Evolutionary conservation across 2,888 invertebrate genomes (phyloP).

Genomic region (Incurvaria masculella): DNA sequence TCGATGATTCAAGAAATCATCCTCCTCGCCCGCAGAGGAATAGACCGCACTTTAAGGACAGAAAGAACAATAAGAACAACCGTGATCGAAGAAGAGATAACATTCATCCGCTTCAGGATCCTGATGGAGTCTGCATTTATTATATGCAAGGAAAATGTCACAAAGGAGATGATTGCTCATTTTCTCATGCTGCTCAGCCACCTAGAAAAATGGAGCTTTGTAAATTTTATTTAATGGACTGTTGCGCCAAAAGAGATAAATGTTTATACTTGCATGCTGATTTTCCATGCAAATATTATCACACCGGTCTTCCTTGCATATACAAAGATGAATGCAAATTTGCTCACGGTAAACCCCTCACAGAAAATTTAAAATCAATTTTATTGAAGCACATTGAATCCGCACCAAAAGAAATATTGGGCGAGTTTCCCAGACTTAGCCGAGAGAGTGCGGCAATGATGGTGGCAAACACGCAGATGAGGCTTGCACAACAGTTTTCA

Average conservation of each 20-base stretch:
- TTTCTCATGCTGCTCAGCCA: conserved; percentile 78
- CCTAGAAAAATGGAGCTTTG: conserved; percentile 91
- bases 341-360: conserved; percentile 85
- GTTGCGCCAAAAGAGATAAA: conserved; percentile 92
- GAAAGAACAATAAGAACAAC: conserved; percentile 46
- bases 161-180: conserved; percentile 80
- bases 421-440: conserved; percentile 82
- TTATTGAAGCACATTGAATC: conserved; percentile 79
- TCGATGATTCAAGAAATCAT: conserved; percentile 49
- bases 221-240: conserved; percentile 94
- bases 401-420: conserved; percentile 86
- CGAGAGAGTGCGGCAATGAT: conserved; percentile 69
- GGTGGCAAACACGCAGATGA: conserved; percentile 45
- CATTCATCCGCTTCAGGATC: conserved; percentile 60
- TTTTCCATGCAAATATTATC: conserved; percentile 96
- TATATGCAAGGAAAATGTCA: conserved; percentile 89
- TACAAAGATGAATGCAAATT: conserved; percentile 88
- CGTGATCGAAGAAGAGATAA: conserved; percentile 28
- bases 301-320: conserved; percentile 85
- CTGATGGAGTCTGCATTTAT: conserved; percentile 75
- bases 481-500: conserved; percentile 40
- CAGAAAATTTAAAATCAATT: conserved; percentile 68
- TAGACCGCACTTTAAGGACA: conserved; percentile 36
- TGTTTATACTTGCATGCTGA: conserved; percentile 96
- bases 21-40: conserved; percentile 44